Evolutionary conservation across 92 coral and sea anemone genomes (phyloP), one percentile per base, ranked within the genome.

Genomic region (Phenganax marumi): DNA sequence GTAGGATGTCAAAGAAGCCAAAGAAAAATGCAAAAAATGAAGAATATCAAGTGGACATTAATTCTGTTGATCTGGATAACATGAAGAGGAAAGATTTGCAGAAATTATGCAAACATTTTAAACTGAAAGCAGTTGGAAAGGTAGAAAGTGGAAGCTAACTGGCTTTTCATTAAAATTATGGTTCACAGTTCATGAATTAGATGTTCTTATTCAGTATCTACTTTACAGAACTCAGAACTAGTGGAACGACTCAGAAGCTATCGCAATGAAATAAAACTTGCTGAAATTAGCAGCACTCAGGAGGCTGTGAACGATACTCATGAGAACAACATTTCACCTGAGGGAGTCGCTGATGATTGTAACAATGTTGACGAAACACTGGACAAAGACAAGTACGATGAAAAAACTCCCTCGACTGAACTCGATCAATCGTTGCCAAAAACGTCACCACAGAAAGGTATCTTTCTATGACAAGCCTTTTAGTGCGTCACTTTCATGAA

Each of bases 111-210:
- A 93, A 93, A 81, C 58, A 80, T 65, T 76, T 81, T 73, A 92
- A 91, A 0, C 73, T 93, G 6, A 93, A 86, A 73, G 97, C 97
- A 12, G 76, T 79, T 50, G 97, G 93, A 52, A 93, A 93, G 97
- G 97, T 91, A 81, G 11, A 33, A 21, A 52, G 18, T 69, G n/a
- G 63, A 56, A 56, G 43, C 43, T 33, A 33, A 33, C 5, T 2
- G 72, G 16, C 72, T 24, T 66, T 24, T 21, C 68, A 62, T 33
- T 33, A 33, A 33, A 33, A 33, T 33, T 33, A 33, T 33, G 43
- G 43, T 33, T 33, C 3, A 0, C 5, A 33, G 43, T 33, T 1
- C 43, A 33, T 33, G 43, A 33, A 33, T 33, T 33, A 46, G n/a
- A 69, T 69, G 13, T 16, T 69, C 73, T 16, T 46, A 23, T 25